These are phyloP conservation scores for Petrocephalus schoutedeni DNA, from an alignment of 2,797 vertebrate genomes.

Conservation along the genomic window DNA sequence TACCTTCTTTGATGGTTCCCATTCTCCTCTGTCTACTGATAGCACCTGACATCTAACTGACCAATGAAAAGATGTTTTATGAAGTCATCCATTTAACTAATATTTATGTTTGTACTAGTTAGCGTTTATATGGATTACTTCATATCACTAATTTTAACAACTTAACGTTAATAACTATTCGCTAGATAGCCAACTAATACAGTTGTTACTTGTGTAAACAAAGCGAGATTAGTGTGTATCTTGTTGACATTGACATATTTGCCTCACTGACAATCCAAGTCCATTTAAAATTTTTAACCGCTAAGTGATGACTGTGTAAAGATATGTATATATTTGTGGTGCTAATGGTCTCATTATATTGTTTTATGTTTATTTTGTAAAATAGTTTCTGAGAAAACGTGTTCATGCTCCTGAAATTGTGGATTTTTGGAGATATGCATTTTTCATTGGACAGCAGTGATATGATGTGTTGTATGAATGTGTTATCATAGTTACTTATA, in stretches of 20 bases:
- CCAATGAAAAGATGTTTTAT: background rate
- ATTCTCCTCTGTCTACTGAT: background rate
- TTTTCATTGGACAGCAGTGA: background rate
- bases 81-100: background rate
- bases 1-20: background rate
- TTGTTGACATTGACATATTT: background rate
- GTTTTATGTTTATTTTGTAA: background rate
- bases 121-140: background rate
- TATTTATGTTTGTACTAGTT: background rate
- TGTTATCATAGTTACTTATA: background rate
- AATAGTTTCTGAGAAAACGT: background rate
- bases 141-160: background rate
- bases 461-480: background rate
- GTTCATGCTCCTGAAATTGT: no score
- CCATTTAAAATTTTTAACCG: background rate
- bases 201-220: background rate
- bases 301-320: background rate
- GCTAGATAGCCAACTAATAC: background rate
- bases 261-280: background rate
- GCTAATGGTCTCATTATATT: background rate
- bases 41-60: background rate
- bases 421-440: background rate
- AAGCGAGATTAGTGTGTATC: background rate
- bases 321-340: background rate
- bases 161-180: background rate